A percentile compares a stretch with the other conserved stretches of the same genome.
These are phyloP conservation scores for Helicorthomorpha holstii DNA, from an alignment of 1,140 invertebrate species.

Conservation along the genomic window DNA sequence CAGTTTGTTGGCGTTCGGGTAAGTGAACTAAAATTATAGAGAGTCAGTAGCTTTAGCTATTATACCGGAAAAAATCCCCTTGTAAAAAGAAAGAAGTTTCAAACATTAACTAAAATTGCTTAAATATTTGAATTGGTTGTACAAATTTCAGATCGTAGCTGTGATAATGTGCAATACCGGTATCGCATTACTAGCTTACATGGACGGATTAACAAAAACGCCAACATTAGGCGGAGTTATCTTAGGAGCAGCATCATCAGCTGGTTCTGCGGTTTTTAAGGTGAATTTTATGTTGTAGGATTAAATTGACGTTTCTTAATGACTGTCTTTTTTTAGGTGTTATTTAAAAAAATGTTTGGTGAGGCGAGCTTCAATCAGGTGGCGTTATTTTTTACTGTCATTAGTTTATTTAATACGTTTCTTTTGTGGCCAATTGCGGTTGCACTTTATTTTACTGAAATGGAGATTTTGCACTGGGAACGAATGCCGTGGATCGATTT, in stretches of 20 bases:
- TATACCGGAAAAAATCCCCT: neutral
- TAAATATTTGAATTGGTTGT: neutral
- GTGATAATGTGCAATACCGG: slow-evolving; percentile 88
- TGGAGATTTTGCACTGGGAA: slow-evolving; percentile 58
- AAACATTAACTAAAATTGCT: neutral
- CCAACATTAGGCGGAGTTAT: slow-evolving; percentile 78
- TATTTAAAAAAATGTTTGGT: slow-evolving; percentile 81
- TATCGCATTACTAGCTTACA: slow-evolving; percentile 80
- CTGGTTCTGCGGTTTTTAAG: slow-evolving; percentile 81
- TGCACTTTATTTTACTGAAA: slow-evolving; percentile 62
- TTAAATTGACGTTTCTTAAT: no score
- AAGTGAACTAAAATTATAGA: slow-evolving; percentile 26
- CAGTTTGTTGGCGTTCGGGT: slow-evolving; percentile 90
- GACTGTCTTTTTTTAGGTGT: slow-evolving; percentile 40
- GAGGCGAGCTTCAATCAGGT: slow-evolving; percentile 73
- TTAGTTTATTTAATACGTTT: slow-evolving; percentile 63
- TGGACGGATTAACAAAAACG: slow-evolving; percentile 82
- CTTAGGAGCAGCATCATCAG: slow-evolving; percentile 69
- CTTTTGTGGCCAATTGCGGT: slow-evolving; percentile 72
- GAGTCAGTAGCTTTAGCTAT: neutral
- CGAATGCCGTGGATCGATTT: slow-evolving; percentile 63
- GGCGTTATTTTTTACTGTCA: slow-evolving; percentile 66
- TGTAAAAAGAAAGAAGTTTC: neutral
- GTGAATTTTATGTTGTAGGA: slow-evolving; percentile 29
- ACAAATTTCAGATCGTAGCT: slow-evolving; percentile 89